phyloP scores from a whole-genome alignment of 2,113 vertebrate species.

The Corythornis cristatus region DNA sequence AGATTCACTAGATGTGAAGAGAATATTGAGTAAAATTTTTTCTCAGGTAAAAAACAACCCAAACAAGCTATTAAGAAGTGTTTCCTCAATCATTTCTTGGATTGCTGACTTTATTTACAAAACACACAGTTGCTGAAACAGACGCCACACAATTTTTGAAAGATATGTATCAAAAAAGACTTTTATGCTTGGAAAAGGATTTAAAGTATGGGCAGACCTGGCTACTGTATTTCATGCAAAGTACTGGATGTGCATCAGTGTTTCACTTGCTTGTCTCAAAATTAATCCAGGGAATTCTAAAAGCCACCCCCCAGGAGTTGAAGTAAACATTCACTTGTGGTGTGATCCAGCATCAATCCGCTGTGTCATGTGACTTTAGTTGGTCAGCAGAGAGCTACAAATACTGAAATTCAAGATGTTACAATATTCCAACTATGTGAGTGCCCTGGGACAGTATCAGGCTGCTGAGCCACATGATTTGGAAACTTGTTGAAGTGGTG shows the following conservation, averaged over 20 bases:
- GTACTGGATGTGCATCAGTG: background rate
- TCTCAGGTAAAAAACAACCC: background rate
- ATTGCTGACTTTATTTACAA: background rate
- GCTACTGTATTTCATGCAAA: background rate
- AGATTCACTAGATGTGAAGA: background rate
- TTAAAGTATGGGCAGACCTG: background rate
- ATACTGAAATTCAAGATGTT: background rate
- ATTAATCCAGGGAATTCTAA: background rate
- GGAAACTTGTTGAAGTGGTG: background rate
- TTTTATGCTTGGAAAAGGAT: background rate
- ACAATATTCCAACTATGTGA: background rate
- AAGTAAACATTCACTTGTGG: background rate
- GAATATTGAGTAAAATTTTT: background rate
- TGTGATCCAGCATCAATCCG: background rate
- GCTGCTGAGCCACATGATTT: background rate
- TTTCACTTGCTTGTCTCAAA: background rate
- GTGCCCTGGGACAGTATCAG: rapidly evolving
- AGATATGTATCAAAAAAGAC: background rate
- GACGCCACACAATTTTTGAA: background rate
- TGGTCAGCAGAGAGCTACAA: background rate
- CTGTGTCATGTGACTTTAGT: background rate
- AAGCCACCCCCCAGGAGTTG: background rate
- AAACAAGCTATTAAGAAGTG: background rate
- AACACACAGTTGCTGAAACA: background rate
- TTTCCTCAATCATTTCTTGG: background rate